Conservation (phyloP, 2,113 vertebrate genomes). For the Nothocercus nigrocapillus region DNA sequence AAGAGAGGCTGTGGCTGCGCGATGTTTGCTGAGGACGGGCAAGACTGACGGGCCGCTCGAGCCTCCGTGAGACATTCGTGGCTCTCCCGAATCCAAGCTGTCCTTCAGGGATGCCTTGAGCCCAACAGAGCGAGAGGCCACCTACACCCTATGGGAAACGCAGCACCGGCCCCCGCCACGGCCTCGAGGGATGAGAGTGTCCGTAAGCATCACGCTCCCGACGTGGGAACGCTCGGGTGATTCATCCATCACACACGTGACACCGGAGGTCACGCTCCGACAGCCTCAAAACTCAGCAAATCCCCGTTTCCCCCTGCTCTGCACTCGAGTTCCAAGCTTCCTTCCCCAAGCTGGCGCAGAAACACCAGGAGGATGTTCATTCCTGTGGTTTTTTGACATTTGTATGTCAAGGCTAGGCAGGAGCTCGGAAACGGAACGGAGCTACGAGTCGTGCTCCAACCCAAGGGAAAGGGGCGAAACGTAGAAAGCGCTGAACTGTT, state of each 20-base stretch:
- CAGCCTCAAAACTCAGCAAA: neutral
- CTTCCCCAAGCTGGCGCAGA: neutral
- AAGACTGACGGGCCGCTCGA: neutral
- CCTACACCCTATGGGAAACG: neutral
- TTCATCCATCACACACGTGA: neutral
- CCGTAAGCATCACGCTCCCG: fast-evolving
- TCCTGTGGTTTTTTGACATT: slow-evolving; percentile 43
- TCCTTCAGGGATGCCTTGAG: neutral
- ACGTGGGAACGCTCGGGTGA: neutral
- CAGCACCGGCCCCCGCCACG: neutral
- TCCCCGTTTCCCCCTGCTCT: neutral
- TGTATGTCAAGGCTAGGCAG: slow-evolving; percentile 21
- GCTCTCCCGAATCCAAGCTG: neutral
- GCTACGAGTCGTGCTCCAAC: neutral
- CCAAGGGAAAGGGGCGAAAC: neutral
- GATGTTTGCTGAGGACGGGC: neutral
- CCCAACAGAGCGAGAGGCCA: neutral
- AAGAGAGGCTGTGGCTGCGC: neutral
- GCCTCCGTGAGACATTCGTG: neutral
- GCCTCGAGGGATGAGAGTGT: neutral
- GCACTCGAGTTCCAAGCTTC: neutral
- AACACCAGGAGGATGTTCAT: slow-evolving; percentile 31
- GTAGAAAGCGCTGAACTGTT: neutral
- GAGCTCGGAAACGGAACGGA: slow-evolving; percentile 26
- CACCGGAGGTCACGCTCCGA: neutral